These are phyloP conservation scores for Zaprionus obscuricornis DNA, from an alignment of 2,888 invertebrate species.

Conservation along the genomic window DNA sequence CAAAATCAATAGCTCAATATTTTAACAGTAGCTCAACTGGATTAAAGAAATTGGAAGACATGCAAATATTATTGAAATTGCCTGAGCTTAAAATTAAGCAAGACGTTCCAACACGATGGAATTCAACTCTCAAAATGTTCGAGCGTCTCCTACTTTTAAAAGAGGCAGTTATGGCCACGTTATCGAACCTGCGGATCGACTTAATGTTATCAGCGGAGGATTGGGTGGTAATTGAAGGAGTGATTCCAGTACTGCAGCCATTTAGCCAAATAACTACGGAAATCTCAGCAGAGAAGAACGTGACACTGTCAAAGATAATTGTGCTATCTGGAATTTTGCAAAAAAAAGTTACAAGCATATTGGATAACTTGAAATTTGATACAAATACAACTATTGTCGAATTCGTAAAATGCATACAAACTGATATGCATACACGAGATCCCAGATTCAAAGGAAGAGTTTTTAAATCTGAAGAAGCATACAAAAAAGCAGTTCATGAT, in stretches of 20 bases:
- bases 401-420: constrained; percentile 1
- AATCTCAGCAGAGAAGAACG: constrained; percentile 10
- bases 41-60: no score
- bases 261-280: constrained; percentile 5
- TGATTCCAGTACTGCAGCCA: constrained; percentile 4
- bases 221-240: not conserved
- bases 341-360: not conserved
- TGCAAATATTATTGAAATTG: constrained; percentile 2
- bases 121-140: constrained; percentile 16
- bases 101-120: constrained; percentile 13
- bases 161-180: constrained; percentile 12
- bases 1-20: constrained; percentile 7
- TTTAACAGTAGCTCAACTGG: constrained; percentile 8
- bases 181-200: constrained; percentile 3
- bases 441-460: constrained; percentile 10
- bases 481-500: not conserved
- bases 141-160: constrained; percentile 5
- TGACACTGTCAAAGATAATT: constrained; percentile 13
- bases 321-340: constrained; percentile 3
- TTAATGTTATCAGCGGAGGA: not conserved
- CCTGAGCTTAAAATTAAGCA: constrained; percentile 5
- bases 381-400: not conserved
- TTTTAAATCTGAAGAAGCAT: constrained; percentile 4
- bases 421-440: not conserved
- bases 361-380: no score